A percentile compares a stretch with the other conserved stretches of the same genome.
These are phyloP conservation scores for Malurus leucopterus DNA, from an alignment of 2,797 vertebrate species.

Conservation along the genomic window DNA sequence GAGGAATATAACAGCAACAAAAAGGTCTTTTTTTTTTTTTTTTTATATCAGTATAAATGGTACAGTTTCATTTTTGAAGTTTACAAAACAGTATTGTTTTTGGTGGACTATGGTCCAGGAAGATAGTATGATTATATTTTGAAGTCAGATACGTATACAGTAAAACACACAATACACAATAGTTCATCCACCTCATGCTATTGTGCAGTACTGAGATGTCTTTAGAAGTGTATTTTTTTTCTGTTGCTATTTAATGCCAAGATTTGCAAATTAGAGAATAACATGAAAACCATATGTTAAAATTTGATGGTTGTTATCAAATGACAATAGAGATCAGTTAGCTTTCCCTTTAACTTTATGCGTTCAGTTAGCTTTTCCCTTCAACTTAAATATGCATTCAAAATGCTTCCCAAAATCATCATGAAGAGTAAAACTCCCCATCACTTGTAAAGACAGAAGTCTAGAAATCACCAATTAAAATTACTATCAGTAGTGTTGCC, in stretches of 20 bases:
- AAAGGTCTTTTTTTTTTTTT: neutral
- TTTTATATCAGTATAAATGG: conserved; percentile 43
- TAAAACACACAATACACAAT: conserved; percentile 14
- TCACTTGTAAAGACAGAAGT: neutral
- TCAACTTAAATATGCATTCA: conserved; percentile 31
- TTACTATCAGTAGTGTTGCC: neutral
- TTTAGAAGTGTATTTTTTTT: conserved; percentile 20
- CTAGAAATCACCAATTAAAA: conserved; percentile 9
- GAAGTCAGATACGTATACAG: neutral
- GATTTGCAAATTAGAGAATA: conserved; percentile 38
- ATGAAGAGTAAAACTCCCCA: conserved; percentile 8
- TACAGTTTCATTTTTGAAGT: conserved; percentile 40
- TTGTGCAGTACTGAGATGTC: conserved; percentile 20
- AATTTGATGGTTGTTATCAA: conserved; percentile 29
- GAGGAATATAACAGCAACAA: neutral
- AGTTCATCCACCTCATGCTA: conserved; percentile 20
- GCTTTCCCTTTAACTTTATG: neutral
- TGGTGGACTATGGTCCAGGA: conserved; percentile 34
- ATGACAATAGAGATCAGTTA: conserved; percentile 24
- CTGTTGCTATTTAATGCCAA: conserved; percentile 53
- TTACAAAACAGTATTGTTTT: conserved; percentile 2
- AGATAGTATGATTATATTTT: conserved; percentile 44
- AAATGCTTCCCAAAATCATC: conserved; percentile 31
- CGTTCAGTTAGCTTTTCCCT: neutral
- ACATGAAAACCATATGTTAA: conserved; percentile 58